Evolutionary conservation across 2,797 vertebrate species (phyloP).

Genomic region (Ptychadena robeensis): DNA sequence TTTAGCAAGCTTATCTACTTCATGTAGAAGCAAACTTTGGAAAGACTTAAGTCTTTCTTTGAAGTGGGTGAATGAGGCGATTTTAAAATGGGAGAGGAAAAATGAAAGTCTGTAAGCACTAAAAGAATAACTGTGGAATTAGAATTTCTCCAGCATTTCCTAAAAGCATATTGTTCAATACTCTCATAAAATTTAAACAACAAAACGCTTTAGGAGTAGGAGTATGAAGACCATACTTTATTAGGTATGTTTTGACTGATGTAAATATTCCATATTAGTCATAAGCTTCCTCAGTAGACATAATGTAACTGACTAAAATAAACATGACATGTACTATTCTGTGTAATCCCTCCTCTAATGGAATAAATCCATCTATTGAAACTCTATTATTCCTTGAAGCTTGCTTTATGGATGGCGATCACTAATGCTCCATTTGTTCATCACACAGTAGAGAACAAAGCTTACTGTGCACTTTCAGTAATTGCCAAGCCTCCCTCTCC

Average conservation of each 20-base stretch:
- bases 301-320: slow-evolving; percentile 30
- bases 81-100: no score
- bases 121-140: no score
- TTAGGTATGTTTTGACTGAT: not conserved
- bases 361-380: slow-evolving; percentile 44
- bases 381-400: slow-evolving; percentile 23
- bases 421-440: slow-evolving; percentile 52
- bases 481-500: slow-evolving; percentile 29
- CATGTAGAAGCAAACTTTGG: no score
- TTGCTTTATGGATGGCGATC: slow-evolving; percentile 44
- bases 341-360: slow-evolving; percentile 29
- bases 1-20: no score
- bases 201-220: not conserved
- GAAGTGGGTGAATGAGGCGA: no score
- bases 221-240: not conserved
- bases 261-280: slow-evolving; percentile 1
- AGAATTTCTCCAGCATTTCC: no score
- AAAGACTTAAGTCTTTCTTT: no score
- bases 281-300: not conserved
- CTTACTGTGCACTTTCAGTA: slow-evolving; percentile 33
- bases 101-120: no score
- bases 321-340: slow-evolving; percentile 41
- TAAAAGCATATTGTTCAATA: no score
- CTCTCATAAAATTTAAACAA: no score
- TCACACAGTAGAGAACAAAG: slow-evolving; percentile 41